Evolutionary conservation across 1,140 invertebrate genomes (phyloP).

Genomic region (Tyrophagus putrescentiae): DNA sequence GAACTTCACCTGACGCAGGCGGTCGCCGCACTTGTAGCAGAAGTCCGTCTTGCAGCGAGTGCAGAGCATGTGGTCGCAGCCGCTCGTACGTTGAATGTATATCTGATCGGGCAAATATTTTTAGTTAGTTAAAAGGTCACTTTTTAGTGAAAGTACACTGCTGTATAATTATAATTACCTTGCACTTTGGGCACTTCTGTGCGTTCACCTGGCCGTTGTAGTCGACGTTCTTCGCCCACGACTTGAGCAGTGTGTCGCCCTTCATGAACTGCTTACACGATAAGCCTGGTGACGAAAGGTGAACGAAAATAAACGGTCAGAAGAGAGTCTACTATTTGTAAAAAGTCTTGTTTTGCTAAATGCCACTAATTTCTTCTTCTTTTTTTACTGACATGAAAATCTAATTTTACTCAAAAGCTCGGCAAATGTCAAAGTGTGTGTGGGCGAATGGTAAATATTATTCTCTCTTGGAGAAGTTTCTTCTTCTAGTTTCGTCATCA

Average conservation of each 20-base stretch:
- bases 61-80: constrained; percentile 39
- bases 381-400: not conserved
- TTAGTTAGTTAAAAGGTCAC: not conserved
- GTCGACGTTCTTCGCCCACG: constrained; percentile 34
- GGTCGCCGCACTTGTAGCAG: constrained; percentile 37
- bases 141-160: not conserved
- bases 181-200: constrained; percentile 37
- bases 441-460: too few species aligned
- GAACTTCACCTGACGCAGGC: constrained; percentile 32
- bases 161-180: constrained; percentile 29
- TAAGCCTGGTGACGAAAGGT: constrained; percentile 22
- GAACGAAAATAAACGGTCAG: not conserved
- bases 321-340: not conserved
- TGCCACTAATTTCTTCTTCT: too few species aligned
- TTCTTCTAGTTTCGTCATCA: too few species aligned
- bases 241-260: constrained; percentile 34
- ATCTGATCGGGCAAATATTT: constrained; percentile 29
- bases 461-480: too few species aligned
- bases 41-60: constrained; percentile 34
- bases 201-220: constrained; percentile 36
- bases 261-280: constrained; percentile 35
- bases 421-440: too few species aligned
- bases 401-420: not conserved
- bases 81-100: constrained; percentile 35
- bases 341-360: too few species aligned